A percentile compares a stretch with the other conserved stretches of the same genome.
phyloP scores from a whole-genome alignment of 2,113 vertebrate genomes.

The Buteo buteo region DNA sequence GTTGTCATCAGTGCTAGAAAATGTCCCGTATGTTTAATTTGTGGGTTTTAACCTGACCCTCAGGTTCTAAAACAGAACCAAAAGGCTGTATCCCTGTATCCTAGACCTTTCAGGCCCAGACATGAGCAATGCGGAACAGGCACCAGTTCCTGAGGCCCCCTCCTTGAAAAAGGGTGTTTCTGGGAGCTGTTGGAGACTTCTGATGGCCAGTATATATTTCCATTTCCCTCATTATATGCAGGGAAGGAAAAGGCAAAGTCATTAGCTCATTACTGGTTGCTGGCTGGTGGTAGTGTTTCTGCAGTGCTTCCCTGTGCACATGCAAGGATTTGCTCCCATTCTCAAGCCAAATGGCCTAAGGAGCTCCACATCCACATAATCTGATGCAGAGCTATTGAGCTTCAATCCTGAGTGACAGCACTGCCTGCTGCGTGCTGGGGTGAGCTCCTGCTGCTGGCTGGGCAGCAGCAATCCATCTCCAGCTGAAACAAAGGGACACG shows the following conservation, averaged over 20 bases:
- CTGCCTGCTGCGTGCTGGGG: background rate
- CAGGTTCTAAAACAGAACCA: background rate
- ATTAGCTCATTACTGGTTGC: background rate
- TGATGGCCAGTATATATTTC: background rate
- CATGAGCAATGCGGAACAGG: background rate
- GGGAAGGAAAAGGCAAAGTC: background rate
- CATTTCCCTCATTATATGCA: background rate
- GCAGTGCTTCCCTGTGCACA: background rate
- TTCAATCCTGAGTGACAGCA: background rate
- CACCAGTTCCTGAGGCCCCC: background rate
- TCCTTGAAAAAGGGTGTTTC: background rate
- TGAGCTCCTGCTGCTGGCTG: background rate
- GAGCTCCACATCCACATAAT: background rate
- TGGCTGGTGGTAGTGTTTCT: background rate
- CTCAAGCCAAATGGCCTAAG: background rate
- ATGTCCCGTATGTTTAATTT: background rate
- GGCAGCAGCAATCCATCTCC: constrained; percentile 34
- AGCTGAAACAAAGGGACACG: constrained; percentile 23
- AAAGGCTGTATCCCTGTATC: background rate
- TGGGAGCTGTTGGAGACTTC: background rate
- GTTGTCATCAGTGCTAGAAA: background rate
- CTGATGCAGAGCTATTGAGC: background rate
- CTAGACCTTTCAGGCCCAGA: background rate
- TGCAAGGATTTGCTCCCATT: background rate
- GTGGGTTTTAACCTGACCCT: background rate